Conservation (phyloP, 1,140 invertebrate species). For the Drosophila bocqueti region DNA sequence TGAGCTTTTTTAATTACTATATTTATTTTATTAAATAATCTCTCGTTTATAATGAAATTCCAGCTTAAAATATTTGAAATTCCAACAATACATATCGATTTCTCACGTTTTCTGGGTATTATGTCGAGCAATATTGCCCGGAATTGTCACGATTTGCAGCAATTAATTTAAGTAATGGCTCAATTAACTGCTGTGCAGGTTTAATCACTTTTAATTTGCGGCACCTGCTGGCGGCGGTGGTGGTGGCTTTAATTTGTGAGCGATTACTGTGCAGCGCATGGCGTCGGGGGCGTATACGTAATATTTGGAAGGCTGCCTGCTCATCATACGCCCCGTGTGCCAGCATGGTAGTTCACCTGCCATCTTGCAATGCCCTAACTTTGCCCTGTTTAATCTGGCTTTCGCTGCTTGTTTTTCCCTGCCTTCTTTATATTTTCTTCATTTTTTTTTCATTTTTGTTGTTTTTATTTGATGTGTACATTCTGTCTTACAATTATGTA, state of each 20-base stretch:
- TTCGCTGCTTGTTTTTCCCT: neutral
- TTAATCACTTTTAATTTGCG: constrained; percentile 41
- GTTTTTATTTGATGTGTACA: constrained; percentile 28
- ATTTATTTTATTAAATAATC: too few species aligned
- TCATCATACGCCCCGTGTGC: constrained; percentile 36
- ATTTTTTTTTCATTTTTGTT: neutral
- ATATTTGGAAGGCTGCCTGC: constrained; percentile 48
- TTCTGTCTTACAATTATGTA: constrained; percentile 47
- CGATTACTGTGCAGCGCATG: constrained; percentile 19
- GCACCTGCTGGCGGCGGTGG: constrained; percentile 15
- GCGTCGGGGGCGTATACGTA: constrained; percentile 51
- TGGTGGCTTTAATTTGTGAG: constrained; percentile 27
- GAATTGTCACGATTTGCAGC: constrained; percentile 25
- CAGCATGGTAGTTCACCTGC: constrained; percentile 10
- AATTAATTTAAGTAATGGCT: constrained; percentile 47
- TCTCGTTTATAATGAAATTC: too few species aligned
- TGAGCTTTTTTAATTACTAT: too few species aligned
- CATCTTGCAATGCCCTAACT: constrained; percentile 20
- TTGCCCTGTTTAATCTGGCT: constrained; percentile 12
- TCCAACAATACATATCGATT: neutral
- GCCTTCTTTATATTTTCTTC: too few species aligned
- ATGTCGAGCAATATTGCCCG: constrained; percentile 8
- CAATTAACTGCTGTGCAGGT: constrained; percentile 33
- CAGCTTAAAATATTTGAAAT: neutral
- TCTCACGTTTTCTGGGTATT: neutral